Evolutionary conservation across 1,140 invertebrate genomes (phyloP), one percentile per base, ranked within the genome.

Genomic region (Phymorhynchus buccinoides): DNA sequence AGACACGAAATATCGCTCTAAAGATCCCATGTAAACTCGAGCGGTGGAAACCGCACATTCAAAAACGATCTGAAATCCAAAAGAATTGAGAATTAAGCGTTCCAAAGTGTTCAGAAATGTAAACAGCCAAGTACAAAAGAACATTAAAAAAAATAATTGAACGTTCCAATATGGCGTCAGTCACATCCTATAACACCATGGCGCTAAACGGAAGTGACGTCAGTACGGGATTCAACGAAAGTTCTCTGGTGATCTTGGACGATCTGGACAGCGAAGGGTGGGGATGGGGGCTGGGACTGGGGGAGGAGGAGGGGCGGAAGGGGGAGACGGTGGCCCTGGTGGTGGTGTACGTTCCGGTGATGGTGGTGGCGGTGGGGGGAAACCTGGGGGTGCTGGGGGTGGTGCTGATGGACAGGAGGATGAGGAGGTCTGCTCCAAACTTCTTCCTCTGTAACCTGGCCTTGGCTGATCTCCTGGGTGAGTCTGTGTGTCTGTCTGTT

Each of bases 381-480:
- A 91, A 91, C 84, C 44, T 90, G 39, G 66, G 90, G 42, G 89
- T 91, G 6, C 78, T 91, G 22, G 77, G 90, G 14, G 90, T 90
- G 78, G 86, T 91, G 18, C 85, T 89, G 27, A 78, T 87, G 42
- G 89, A 90, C 81, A 73, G 81, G 30, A 80, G 86, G 16, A 87
- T 90, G 84, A 44, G 89, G 39, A 88, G 84, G 42, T 88, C 87
- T 37, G 86, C 90, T 14, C 89, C 89, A 16, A 91, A 91, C 52
- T 90, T 87, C 80, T 91, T 91, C 80, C 86, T 91, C 52, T 88
- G 90, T 6, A 91, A 91, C 73, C 75, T 91, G 56, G 89, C 89
- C 32, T 71, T 91, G 18, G 88, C 90, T 27, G 90, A 91, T 77
- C 66, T 91, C 12, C 73, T 91, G 30, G 89, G 90, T 91, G 87